These are phyloP conservation scores for Dysdera silvatica DNA, from an alignment of 1,140 invertebrate genomes.

Conservation along the genomic window DNA sequence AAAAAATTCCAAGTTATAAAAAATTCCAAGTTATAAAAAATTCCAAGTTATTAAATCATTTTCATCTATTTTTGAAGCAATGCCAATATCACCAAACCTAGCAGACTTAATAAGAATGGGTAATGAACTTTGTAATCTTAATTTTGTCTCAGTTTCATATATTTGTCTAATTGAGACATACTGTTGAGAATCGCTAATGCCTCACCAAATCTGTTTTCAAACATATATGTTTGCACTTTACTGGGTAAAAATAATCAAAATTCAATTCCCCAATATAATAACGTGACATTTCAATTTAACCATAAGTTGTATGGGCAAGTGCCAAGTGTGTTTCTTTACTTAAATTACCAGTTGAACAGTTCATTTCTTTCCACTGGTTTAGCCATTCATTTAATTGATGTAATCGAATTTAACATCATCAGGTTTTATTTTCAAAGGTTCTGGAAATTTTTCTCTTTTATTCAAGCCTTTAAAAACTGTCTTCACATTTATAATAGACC, in stretches of 20 bases:
- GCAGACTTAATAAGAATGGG: no score
- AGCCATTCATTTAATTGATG: conserved; percentile 18
- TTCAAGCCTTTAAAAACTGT: background rate
- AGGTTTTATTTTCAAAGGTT: conserved; percentile 3
- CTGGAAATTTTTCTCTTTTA: conserved; percentile 8
- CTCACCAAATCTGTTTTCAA: conserved; percentile 17
- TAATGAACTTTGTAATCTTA: no score
- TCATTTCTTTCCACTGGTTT: conserved; percentile 3
- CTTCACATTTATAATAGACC: conserved; percentile 27
- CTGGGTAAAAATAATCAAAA: conserved; percentile 8
- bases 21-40: no score
- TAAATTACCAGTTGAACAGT: background rate
- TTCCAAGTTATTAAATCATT: no score
- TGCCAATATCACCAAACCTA: no score
- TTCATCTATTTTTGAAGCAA: no score
- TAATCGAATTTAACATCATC: conserved; percentile 12
- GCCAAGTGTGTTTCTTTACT: conserved; percentile 12
- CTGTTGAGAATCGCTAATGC: background rate
- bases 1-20: no score
- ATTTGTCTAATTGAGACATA: conserved; percentile 4
- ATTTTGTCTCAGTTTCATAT: no score
- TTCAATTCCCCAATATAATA: conserved; percentile 6
- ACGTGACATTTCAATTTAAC: conserved; percentile 1
- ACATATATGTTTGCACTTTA: conserved; percentile 14
- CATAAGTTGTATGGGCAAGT: conserved; percentile 18